A percentile compares a stretch with the other conserved stretches of the same genome.
phyloP scores from a whole-genome alignment of 2,888 invertebrate species.

The Ophion obscuratus region DNA sequence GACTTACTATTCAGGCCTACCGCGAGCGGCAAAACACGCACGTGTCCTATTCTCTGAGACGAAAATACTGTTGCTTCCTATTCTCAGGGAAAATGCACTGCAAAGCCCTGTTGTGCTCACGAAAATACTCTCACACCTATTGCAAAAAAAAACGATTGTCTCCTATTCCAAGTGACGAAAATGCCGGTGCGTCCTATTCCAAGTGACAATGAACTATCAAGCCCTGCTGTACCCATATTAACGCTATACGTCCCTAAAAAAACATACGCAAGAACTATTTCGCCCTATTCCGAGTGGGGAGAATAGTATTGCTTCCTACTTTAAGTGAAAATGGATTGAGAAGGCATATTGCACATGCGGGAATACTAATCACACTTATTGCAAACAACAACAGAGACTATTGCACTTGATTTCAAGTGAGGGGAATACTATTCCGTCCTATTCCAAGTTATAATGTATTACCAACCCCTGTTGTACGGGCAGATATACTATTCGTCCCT shows the following conservation, averaged over 20 bases:
- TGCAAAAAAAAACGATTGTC: neutral
- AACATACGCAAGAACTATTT: too few species aligned
- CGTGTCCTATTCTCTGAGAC: neutral
- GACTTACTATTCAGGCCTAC: neutral
- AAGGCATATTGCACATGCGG: too few species aligned
- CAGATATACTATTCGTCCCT: neutral
- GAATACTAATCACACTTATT: too few species aligned
- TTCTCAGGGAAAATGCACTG: neutral
- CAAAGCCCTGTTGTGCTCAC: neutral
- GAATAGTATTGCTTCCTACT: neutral
- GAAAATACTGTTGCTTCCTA: too few species aligned
- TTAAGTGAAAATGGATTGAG: neutral
- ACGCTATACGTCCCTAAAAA: neutral
- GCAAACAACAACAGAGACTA: too few species aligned
- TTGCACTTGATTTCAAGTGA: too few species aligned
- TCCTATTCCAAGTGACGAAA: neutral
- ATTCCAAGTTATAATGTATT: neutral
- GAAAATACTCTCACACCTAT: neutral
- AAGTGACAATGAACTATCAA: neutral
- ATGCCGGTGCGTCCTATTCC: neutral
- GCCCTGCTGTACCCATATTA: neutral
- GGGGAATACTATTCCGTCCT: neutral
- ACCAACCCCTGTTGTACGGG: neutral
- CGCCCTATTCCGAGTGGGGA: too few species aligned
- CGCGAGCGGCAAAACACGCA: neutral